A percentile compares a stretch with the other conserved stretches of the same genome.
phyloP scores from a whole-genome alignment of 2,888 invertebrate species.

The Ormyrus pomaceus region DNA sequence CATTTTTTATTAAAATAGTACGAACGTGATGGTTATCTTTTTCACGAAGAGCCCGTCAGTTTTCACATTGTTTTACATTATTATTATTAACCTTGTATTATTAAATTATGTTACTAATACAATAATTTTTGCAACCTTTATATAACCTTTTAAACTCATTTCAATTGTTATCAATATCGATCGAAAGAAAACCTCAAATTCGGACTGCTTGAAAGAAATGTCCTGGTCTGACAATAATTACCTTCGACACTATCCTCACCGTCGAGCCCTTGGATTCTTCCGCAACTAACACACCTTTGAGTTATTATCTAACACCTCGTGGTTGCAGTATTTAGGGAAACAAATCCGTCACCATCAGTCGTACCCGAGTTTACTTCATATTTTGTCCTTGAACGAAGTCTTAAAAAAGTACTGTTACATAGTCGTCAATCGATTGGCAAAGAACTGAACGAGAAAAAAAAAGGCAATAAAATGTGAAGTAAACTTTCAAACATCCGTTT shows the following conservation, averaged over 20 bases:
- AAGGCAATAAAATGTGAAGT: slow-evolving; percentile 33
- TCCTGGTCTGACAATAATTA: slow-evolving; percentile 27
- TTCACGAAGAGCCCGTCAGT: too few relatives aligned
- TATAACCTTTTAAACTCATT: too few relatives aligned
- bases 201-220: slow-evolving; percentile 45
- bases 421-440: not conserved
- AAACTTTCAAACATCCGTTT: slow-evolving; percentile 35
- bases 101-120: too few relatives aligned
- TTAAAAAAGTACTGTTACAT: not conserved
- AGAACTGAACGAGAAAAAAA: not conserved
- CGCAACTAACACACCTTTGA: slow-evolving; percentile 63
- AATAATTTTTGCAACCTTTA: too few relatives aligned
- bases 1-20: too few relatives aligned
- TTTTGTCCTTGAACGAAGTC: slow-evolving; percentile 14
- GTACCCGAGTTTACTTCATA: slow-evolving; percentile 38
- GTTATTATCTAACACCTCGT: slow-evolving; percentile 59
- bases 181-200: slow-evolving; percentile 1
- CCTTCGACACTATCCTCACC: slow-evolving; percentile 46
- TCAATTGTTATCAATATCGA: too few relatives aligned
- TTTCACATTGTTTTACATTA: too few relatives aligned
- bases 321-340: slow-evolving; percentile 62
- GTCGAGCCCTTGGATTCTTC: slow-evolving; percentile 53
- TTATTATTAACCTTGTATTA: too few relatives aligned
- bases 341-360: slow-evolving; percentile 53
- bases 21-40: too few relatives aligned